phyloP scores from a whole-genome alignment of 2,888 invertebrate genomes.

The Eupithecia exiguata region DNA sequence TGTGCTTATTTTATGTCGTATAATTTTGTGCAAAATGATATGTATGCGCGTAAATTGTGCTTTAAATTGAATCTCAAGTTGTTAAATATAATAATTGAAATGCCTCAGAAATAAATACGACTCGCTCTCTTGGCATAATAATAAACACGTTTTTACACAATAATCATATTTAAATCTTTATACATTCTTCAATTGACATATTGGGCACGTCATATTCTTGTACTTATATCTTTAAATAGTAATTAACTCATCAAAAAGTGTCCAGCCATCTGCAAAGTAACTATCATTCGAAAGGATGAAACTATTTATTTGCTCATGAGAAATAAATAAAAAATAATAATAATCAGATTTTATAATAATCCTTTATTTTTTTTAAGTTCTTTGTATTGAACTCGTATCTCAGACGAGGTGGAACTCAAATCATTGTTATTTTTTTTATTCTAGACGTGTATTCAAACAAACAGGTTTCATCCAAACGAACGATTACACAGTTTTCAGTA shows the following conservation, averaged over 20 bases:
- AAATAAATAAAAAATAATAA: neutral
- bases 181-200: constrained; percentile 81
- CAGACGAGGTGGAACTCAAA: neutral
- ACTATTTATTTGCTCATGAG: constrained; percentile 8
- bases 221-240: constrained; percentile 62
- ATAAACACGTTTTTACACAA: constrained; percentile 46
- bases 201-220: constrained; percentile 79
- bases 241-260: constrained; percentile 36
- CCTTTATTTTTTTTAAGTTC: neutral
- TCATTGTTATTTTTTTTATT: neutral
- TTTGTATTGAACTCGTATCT: neutral
- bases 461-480: constrained; percentile 40
- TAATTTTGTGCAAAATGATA: constrained; percentile 27
- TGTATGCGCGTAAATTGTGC: constrained; percentile 39
- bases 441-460: neutral
- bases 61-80: neutral
- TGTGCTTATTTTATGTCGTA: neutral
- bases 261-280: constrained; percentile 57
- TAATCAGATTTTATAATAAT: neutral
- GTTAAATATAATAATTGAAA: neutral
- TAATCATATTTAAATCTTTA: constrained; percentile 68
- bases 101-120: constrained; percentile 26
- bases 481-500: constrained; percentile 20
- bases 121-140: constrained; percentile 50
- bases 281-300: constrained; percentile 47